Evolutionary conservation across 2,797 vertebrate genomes (phyloP).

Genomic region (Petrocephalus schoutedeni): DNA sequence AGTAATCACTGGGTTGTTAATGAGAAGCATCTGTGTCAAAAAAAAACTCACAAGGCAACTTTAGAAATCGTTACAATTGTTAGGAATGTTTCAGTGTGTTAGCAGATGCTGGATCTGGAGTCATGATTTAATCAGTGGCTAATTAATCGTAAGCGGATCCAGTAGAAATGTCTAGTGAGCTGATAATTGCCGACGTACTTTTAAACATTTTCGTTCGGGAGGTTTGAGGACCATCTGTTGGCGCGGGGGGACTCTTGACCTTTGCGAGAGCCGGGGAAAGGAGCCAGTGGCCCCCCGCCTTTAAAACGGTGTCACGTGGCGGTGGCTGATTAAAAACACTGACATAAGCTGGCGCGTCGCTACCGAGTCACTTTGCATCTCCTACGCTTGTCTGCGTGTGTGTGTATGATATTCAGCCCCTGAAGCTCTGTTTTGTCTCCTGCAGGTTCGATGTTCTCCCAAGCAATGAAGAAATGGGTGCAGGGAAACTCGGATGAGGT

Average conservation of each 20-base stretch:
- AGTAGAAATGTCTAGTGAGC: background rate
- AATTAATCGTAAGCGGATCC: background rate
- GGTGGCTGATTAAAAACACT: background rate
- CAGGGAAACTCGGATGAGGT: constrained; percentile 97
- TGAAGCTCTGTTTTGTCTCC: constrained; percentile 20
- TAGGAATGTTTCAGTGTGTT: background rate
- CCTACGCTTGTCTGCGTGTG: background rate
- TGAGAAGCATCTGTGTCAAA: background rate
- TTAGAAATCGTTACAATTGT: too few relatives aligned
- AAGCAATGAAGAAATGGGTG: constrained; percentile 99
- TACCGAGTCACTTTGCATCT: too few relatives aligned
- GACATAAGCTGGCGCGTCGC: background rate
- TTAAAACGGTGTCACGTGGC: background rate
- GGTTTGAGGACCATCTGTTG: background rate
- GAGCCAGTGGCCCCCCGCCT: background rate
- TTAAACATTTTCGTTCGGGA: background rate
- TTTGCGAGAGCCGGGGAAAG: background rate
- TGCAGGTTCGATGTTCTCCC: constrained; percentile 95
- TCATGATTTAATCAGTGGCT: background rate
- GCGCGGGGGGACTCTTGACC: background rate
- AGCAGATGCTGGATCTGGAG: background rate
- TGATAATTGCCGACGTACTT: background rate
- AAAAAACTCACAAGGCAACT: too few relatives aligned
- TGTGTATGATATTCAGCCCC: constrained; percentile 22
- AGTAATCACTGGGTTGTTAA: background rate